These are phyloP conservation scores for Stichodactyla helianthus DNA, from an alignment of 64 coral and sea anemone genomes.

Conservation along the genomic window DNA sequence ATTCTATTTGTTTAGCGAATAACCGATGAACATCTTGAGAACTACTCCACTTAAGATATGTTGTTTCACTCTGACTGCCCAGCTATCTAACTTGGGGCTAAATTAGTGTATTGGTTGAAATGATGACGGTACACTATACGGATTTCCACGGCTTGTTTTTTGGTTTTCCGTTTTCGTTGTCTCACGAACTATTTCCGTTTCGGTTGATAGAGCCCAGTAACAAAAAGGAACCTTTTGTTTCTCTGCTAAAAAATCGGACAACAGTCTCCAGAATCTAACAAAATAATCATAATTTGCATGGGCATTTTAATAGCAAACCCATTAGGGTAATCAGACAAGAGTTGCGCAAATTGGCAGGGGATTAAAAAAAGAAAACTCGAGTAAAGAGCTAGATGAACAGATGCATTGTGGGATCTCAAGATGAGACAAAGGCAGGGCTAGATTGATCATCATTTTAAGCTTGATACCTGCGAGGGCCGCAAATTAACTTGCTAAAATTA, in stretches of 20 bases:
- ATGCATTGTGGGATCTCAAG: background rate
- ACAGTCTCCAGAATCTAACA: background rate
- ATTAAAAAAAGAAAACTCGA: background rate
- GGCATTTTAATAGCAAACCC: slow-evolving; percentile 13
- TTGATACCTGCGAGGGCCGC: background rate
- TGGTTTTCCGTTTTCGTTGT: background rate
- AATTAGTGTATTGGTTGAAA: background rate
- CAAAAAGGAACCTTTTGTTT: background rate
- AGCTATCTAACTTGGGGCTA: background rate
- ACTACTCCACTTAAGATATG: background rate
- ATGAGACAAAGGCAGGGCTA: background rate
- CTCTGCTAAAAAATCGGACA: background rate
- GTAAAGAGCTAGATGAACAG: background rate
- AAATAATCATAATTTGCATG: background rate
- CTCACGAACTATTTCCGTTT: background rate
- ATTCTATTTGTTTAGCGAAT: background rate
- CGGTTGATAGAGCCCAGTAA: background rate
- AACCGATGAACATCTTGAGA: slow-evolving; percentile 7
- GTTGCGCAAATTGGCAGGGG: background rate
- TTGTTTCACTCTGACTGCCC: background rate
- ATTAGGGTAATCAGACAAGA: background rate
- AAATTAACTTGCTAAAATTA: background rate
- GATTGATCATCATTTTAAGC: background rate
- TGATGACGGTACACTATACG: background rate
- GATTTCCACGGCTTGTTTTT: background rate